Base-by-base conservation (phyloP, 2,797 vertebrate species). In the Phoxinus dragarum region DNA sequence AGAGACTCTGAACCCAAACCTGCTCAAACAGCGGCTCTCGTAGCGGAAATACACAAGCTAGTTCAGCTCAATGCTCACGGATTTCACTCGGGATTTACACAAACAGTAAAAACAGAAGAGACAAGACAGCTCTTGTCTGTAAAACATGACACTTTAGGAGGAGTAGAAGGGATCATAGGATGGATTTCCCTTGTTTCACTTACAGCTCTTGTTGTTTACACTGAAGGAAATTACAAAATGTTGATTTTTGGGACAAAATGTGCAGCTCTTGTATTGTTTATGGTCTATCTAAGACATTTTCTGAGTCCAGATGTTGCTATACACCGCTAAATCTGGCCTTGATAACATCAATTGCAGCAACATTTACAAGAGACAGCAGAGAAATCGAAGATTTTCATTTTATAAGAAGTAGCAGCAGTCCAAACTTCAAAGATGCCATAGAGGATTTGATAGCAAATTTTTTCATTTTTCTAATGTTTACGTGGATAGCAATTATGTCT, bases 381-480 rank as follows among this genome's bases (percentile, higher is more conserved):
- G 3, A 14, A 12, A 14, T 5, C 1, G 9, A 59, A 4, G 4
- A 31, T 2, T n/a, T 0, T 0, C 9, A 61, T 3, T 64, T 64
- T 14, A 64, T 0, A n/a, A 2, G n/a, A 3, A n/a, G 11, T 2
- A 44, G 42, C 42, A 44, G 38, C 38, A 61, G 23, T n/a, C 23
- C 8, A n/a, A 2, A n/a, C 54, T 23, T 3, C 21, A 9, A 19
- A 23, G 21, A 23, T 9, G 23, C 23, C 54, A 59, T 59, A 10
- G 3, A 1, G 1, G 2, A 59, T 3, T 23, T 59, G 5, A 3
- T 23, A 23, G 7, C 23, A 9, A 3, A 59, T n/a, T 23, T 21
- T 23, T 1, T 59, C 19, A 59, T 7, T 21, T 9, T 23, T 7
- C 7, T 27, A 61, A 27, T 61, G 11, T 8, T 61, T 61, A 10